A percentile compares a stretch with the other conserved stretches of the same genome.
Evolutionary conservation across 2,888 invertebrate species (phyloP).

Genomic region (Neelides folsomi): DNA sequence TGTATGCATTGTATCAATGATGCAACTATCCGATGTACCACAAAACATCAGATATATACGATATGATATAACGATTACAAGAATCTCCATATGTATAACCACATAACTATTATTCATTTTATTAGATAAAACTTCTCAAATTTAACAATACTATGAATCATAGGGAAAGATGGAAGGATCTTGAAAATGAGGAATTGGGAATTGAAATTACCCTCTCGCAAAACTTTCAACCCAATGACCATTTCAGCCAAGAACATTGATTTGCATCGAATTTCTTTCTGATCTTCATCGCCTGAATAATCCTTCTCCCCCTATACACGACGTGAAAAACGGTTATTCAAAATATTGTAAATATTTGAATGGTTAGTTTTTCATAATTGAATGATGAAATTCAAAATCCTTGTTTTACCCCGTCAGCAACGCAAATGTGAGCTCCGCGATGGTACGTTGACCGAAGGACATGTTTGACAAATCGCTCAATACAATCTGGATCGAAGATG

Average conservation of each 20-base stretch:
- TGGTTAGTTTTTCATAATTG: slow-evolving; percentile 9
- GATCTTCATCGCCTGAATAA: slow-evolving; percentile 63
- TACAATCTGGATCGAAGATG: slow-evolving; percentile 70
- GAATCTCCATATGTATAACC: too few relatives aligned
- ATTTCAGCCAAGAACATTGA: slow-evolving; percentile 90
- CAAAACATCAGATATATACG: too few relatives aligned
- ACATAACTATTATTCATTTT: too few relatives aligned
- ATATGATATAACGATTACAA: too few relatives aligned
- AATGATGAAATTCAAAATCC: neutral
- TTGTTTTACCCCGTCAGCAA: slow-evolving; percentile 77
- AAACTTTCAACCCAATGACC: slow-evolving; percentile 70
- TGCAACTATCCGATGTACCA: too few relatives aligned
- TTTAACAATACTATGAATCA: neutral
- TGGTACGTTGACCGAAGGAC: slow-evolving; percentile 60
- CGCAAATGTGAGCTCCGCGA: slow-evolving; percentile 83
- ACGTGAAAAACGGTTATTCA: neutral
- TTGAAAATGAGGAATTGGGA: too few relatives aligned
- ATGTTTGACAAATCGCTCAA: slow-evolving; percentile 58
- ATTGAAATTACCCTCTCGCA: slow-evolving; percentile 55
- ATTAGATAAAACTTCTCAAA: too few relatives aligned
- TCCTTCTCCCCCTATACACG: slow-evolving; percentile 7
- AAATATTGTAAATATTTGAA: slow-evolving; percentile 6
- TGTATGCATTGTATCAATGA: too few relatives aligned
- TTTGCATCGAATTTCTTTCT: slow-evolving; percentile 91
- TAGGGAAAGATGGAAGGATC: neutral